phyloP scores from a whole-genome alignment of 2,113 vertebrate species.

The Geococcyx californianus region DNA sequence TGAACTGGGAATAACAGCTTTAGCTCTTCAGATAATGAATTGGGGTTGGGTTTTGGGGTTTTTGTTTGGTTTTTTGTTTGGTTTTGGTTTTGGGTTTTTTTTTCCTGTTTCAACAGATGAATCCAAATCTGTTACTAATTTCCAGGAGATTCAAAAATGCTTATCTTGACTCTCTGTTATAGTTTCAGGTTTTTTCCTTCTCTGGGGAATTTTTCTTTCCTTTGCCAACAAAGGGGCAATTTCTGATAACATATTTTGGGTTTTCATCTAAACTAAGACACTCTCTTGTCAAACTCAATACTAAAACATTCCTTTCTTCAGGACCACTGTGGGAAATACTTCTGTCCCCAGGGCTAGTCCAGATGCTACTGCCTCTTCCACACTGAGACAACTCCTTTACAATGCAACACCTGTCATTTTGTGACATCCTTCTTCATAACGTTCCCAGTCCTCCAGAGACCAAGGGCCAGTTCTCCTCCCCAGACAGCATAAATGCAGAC shows the following conservation, averaged over 20 bases:
- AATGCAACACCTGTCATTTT: neutral
- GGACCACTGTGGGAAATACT: neutral
- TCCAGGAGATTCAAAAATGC: neutral
- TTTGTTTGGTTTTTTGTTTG: neutral
- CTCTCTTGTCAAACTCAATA: neutral
- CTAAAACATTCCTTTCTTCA: neutral
- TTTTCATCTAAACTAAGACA: too few species aligned
- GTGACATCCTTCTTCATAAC: neutral
- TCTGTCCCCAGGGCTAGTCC: neutral
- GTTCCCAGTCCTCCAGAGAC: neutral
- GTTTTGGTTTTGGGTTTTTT: neutral
- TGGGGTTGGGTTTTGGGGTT: too few species aligned
- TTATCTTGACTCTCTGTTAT: neutral
- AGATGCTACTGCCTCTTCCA: neutral
- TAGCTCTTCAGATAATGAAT: neutral
- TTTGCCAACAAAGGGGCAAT: too few species aligned
- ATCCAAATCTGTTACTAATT: neutral
- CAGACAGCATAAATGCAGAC: neutral
- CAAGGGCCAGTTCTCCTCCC: neutral
- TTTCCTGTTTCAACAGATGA: neutral
- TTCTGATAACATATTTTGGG: too few species aligned
- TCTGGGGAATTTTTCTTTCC: too few species aligned
- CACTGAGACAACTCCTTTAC: neutral
- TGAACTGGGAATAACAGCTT: neutral
- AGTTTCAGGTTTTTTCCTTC: too few species aligned